A percentile compares a stretch with the other conserved stretches of the same genome.
Conservation (phyloP, 1,140 invertebrate genomes). For the Archivesica marissinica region DNA sequence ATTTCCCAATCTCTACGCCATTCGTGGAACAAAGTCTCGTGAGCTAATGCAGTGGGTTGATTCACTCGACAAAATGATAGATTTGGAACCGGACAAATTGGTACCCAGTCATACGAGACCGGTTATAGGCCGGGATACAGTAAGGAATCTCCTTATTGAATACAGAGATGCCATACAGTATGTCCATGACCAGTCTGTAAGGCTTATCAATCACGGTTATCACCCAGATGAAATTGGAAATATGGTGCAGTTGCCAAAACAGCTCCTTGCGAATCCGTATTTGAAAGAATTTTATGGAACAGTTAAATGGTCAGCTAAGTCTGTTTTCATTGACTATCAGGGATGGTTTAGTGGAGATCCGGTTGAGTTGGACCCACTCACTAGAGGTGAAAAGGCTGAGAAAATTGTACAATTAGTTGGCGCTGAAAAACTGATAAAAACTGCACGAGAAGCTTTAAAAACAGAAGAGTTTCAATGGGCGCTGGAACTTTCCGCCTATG, state of each 20-base stretch:
- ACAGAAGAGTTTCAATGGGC: conserved; percentile 76
- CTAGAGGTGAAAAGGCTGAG: conserved; percentile 65
- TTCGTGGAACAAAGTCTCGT: conserved; percentile 74
- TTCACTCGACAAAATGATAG: conserved; percentile 75
- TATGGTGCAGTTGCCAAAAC: conserved; percentile 66
- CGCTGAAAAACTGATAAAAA: conserved; percentile 62
- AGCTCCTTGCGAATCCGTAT: conserved; percentile 67
- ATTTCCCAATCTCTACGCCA: conserved; percentile 80
- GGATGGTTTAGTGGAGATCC: conserved; percentile 79
- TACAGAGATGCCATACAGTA: conserved; percentile 78
- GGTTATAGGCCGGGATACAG: conserved; percentile 64
- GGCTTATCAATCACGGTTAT: conserved; percentile 72
- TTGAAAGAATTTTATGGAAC: conserved; percentile 77
- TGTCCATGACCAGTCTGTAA: conserved; percentile 76
- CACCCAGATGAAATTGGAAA: conserved; percentile 72
- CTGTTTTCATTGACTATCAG: conserved; percentile 72
- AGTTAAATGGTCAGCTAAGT: conserved; percentile 76
- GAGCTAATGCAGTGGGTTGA: conserved; percentile 71
- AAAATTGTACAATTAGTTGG: conserved; percentile 71
- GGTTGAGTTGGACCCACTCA: conserved; percentile 73
- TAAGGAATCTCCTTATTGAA: conserved; percentile 64
- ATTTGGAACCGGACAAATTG: conserved; percentile 69
- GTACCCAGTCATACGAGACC: conserved; percentile 78
- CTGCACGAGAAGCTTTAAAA: conserved; percentile 68
- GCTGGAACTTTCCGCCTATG: conserved; percentile 69